Base-by-base conservation (phyloP, 2,888 invertebrate genomes). In the Adelphocoris suturalis region DNA sequence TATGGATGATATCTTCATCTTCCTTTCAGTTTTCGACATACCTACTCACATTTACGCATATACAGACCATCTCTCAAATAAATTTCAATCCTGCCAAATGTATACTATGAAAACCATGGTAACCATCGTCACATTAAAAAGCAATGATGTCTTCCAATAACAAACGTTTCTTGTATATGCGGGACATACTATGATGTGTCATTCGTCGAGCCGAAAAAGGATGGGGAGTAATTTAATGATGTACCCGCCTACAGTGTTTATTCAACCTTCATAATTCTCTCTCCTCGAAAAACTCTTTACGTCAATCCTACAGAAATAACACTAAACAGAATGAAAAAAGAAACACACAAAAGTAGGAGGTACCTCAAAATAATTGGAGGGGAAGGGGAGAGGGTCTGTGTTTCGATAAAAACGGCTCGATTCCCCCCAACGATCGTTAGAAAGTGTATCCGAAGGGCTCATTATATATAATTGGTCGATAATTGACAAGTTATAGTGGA, bases 401-500 rank as follows among this genome's bases (percentile, higher is more conserved):
- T 88, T 55, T 88, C 88, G 88, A 88, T 88, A 55, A 88, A 68
- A 76, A 78, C 80, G 88, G 76, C 52, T 78, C 78, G 47, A 78
- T 76, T 48, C 85, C 19, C 27, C 37, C 37, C 37, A 82, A 82
- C 48, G 88, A 80, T 88, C 88, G 88, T 88, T 78, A 88, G 46
- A 88, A 68, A 78, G 80, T 84, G 90, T 90, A 86, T 85, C 61
- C 78, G 78, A 89, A 84, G 80, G 86, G 86, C 87, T 89, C 90
- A 90, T 90, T 90, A 90, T 86, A 90, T 90, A 90, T 90, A 90
- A 90, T 90, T 90, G 90, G 90, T 85, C 81, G 86, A 90, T 90
- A 90, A 90, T 90, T 85, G 90, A 90, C 90, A 86, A 90, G 90
- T 90, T 90, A 85, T 90, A 86, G 90, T 78, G 86, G 82, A 78